phyloP scores from a whole-genome alignment of 2,888 invertebrate species.

The Cryptocephalus primarius region DNA sequence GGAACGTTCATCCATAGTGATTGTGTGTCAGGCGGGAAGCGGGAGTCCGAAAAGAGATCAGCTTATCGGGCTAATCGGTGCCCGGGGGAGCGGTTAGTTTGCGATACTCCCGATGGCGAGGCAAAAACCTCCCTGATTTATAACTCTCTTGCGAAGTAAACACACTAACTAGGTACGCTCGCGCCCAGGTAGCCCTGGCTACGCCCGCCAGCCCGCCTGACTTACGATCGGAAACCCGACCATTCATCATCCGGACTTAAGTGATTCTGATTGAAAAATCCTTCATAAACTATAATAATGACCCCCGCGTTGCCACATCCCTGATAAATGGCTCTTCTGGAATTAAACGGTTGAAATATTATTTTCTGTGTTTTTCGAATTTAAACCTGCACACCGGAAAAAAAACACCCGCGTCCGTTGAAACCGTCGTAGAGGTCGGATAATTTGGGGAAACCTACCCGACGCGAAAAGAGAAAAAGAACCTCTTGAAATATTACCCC shows the following conservation, averaged over 20 bases:
- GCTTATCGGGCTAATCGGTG: slow-evolving; percentile 29
- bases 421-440: too few species aligned
- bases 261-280: slow-evolving; percentile 24
- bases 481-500: too few species aligned
- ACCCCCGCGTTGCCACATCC: slow-evolving; percentile 8
- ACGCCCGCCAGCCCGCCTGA: slow-evolving; percentile 11
- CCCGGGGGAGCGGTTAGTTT: slow-evolving; percentile 30
- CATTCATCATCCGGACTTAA: slow-evolving; percentile 21
- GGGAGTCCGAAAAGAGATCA: slow-evolving; percentile 14
- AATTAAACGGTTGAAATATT: slow-evolving; percentile 2
- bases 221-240: slow-evolving; percentile 17
- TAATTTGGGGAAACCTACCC: too few species aligned
- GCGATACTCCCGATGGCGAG: slow-evolving; percentile 23
- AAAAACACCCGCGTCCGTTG: too few species aligned
- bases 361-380: slow-evolving; percentile 3
- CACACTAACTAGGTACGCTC: slow-evolving; percentile 22
- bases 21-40: background rate
- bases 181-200: slow-evolving; percentile 14
- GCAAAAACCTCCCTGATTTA: slow-evolving; percentile 27
- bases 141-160: slow-evolving; percentile 26
- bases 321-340: slow-evolving; percentile 2
- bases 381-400: too few species aligned
- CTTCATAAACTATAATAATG: slow-evolving; percentile 17
- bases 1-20: slow-evolving; percentile 8
- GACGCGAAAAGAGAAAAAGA: too few species aligned